These are phyloP conservation scores for Aporophyla nigra DNA, from an alignment of 2,888 invertebrate species.

Conservation along the genomic window DNA sequence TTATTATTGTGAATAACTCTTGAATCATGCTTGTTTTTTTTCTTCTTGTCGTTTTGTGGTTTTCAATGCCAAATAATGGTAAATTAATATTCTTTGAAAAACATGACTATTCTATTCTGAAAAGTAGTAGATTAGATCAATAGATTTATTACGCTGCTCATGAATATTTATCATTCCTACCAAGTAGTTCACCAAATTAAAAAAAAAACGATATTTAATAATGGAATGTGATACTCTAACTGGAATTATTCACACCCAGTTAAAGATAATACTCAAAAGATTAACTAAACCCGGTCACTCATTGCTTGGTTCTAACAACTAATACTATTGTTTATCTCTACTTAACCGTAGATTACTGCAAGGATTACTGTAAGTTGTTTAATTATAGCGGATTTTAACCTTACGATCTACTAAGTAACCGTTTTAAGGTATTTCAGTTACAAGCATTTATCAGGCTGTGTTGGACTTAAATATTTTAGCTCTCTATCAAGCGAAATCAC, in stretches of 20 bases:
- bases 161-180: neutral
- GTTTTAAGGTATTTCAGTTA: neutral
- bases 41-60: neutral
- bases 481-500: neutral
- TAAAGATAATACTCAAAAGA: constrained; percentile 19
- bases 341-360: constrained; percentile 42
- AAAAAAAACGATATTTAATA: neutral
- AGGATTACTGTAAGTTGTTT: constrained; percentile 47
- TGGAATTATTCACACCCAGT: neutral
- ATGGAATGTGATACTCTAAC: neutral
- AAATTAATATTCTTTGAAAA: neutral
- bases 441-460: neutral
- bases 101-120: neutral
- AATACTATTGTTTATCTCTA: constrained; percentile 38
- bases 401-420: constrained; percentile 9
- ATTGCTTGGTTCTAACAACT: constrained; percentile 17
- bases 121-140: neutral
- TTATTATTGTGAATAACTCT: constrained; percentile 19
- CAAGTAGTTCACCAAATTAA: neutral
- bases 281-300: constrained; percentile 19
- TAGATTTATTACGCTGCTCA: neutral
- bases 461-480: neutral
- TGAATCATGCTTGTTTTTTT: neutral
- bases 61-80: neutral
- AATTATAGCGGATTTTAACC: constrained; percentile 26